A percentile compares a stretch with the other conserved stretches of the same genome.
These are phyloP conservation scores for Alauda arvensis DNA, from an alignment of 2,797 vertebrate species.

Conservation along the genomic window DNA sequence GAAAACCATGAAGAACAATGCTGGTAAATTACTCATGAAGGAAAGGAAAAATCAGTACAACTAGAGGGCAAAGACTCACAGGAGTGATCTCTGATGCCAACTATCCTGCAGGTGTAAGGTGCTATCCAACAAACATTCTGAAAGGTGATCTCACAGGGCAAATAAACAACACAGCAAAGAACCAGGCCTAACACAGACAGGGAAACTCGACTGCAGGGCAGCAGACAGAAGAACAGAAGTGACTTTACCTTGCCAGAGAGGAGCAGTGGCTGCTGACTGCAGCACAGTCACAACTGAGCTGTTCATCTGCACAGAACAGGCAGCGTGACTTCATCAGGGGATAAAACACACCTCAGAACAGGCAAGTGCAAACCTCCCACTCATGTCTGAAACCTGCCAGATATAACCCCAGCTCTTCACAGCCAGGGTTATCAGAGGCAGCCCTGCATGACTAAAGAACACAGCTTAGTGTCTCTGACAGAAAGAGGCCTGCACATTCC, in stretches of 20 bases:
- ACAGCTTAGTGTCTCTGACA: neutral
- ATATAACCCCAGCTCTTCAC: neutral
- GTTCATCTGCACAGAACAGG: neutral
- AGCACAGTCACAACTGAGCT: neutral
- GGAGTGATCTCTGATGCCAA: slow-evolving; percentile 1
- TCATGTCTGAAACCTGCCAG: neutral
- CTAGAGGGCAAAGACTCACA: neutral
- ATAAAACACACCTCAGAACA: neutral
- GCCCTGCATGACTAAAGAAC: neutral
- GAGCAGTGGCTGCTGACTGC: neutral
- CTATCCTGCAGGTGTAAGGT: slow-evolving; percentile 1
- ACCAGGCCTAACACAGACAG: neutral
- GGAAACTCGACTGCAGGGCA: neutral
- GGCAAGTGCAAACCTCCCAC: neutral
- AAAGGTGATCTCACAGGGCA: neutral
- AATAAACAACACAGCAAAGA: neutral
- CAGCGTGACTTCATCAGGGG: neutral
- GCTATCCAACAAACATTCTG: neutral
- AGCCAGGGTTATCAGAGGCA: neutral
- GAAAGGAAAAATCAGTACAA: neutral
- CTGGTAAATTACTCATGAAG: neutral
- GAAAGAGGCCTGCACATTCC: neutral
- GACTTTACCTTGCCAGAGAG: neutral
- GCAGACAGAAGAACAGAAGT: neutral
- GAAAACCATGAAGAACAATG: neutral